Conservation (phyloP, 2,888 invertebrate species). For the Sphecodes monilicornis region DNA sequence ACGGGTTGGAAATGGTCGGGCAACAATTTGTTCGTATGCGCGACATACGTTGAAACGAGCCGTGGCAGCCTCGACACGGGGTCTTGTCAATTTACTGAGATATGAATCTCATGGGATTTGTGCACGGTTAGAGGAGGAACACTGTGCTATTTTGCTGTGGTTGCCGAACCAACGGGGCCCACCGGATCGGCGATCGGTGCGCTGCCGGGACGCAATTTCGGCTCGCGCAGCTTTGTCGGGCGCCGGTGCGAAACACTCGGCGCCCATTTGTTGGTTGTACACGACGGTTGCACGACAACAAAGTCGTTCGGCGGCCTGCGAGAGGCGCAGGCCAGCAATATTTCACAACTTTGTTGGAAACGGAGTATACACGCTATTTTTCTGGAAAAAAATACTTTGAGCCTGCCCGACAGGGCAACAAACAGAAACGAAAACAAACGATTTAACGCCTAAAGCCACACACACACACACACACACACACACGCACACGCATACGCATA, state of each 20-base stretch:
- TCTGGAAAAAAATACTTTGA: slow-evolving; percentile 45
- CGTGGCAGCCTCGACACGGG: slow-evolving; percentile 59
- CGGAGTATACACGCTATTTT: slow-evolving; percentile 60
- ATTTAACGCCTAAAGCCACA: slow-evolving; percentile 32
- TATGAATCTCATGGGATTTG: slow-evolving; percentile 83
- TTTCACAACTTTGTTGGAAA: slow-evolving; percentile 64
- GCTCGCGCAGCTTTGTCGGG: slow-evolving; percentile 78
- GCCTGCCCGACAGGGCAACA: slow-evolving; percentile 19
- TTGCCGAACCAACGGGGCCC: slow-evolving; percentile 59
- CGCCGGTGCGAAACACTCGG: slow-evolving; percentile 79
- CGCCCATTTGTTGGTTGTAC: slow-evolving; percentile 71
- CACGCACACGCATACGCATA: neutral
- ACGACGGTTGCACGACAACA: slow-evolving; percentile 37
- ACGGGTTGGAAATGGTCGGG: slow-evolving; percentile 74
- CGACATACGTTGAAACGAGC: slow-evolving; percentile 81
- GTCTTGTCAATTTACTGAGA: slow-evolving; percentile 79
- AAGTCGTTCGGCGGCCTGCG: slow-evolving; percentile 38
- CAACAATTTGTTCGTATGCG: slow-evolving; percentile 82
- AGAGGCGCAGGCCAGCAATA: slow-evolving; percentile 29
- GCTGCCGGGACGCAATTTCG: slow-evolving; percentile 67
- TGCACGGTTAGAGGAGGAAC: slow-evolving; percentile 69
- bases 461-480: neutral
- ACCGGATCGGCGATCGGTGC: slow-evolving; percentile 37
- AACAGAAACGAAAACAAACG: slow-evolving; percentile 30
- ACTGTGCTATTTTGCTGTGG: slow-evolving; percentile 77